Base-by-base conservation (phyloP, 2,797 vertebrate species). In the Clarias fuscus region DNA sequence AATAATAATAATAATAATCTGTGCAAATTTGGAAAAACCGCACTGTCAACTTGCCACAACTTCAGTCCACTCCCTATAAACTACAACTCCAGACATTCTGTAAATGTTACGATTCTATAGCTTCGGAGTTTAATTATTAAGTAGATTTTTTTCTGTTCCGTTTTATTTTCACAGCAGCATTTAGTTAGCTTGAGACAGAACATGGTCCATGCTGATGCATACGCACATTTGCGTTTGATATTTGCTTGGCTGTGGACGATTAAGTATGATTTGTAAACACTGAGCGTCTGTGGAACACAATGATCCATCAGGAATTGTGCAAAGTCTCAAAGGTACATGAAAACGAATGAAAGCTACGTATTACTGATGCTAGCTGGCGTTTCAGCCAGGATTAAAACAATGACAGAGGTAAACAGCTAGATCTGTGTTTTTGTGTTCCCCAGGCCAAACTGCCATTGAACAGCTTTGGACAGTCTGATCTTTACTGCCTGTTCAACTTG, bases 181-280 rank as follows among this genome's bases (percentile, higher is more conserved):
- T 48, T 48, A 68, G 30, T 84, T 64, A 65, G 58, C 4, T 10
- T 87, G 13, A 53, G 22, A 84, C 40, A 67, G 11, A 80, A 65
- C n/a, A 72, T 37, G 61, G 10, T 53, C n/a, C 37, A 40, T 72
- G 75, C 61, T 65, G 53, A 71, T 27, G 37, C 13, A 67, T 43
- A 65, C 48, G 20, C 27, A 71, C 2, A 80, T 87, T 24, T 58
- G 40, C 71, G 56, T 18, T 8, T 37, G 67, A 40, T 65, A 71
- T 78, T 83, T 84, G 65, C 77, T 87, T 82, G 0, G 24, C 77
- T 67, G 13, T 40, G 59, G 62, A 73, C 14, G 0, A 80, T 84
- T 85, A 88, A 83, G 72, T 27, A 72, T 10, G 20, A 85, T 82
- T 43, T 85, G 83, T 87, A 87, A 89, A 87, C 79, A 87, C 8